Evolutionary conservation across 1,140 invertebrate species (phyloP).

Genomic region (Ruditapes philippinarum): DNA sequence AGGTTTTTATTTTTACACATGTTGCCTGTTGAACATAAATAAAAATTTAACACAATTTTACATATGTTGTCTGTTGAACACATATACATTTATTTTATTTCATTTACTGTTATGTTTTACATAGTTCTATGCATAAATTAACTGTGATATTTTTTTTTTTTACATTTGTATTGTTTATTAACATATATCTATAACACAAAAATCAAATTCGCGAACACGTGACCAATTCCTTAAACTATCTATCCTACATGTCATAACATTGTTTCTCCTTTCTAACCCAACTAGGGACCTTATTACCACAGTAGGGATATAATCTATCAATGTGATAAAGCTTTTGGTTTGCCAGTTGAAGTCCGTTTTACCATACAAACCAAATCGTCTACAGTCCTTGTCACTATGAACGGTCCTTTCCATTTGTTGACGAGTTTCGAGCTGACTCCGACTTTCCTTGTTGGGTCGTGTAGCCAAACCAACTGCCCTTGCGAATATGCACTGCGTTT

Average conservation of each 20-base stretch:
- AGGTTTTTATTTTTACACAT: neutral
- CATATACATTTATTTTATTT: neutral
- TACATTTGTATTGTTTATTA: no score
- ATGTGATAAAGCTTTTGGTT: conserved; percentile 26
- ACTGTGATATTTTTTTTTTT: no score
- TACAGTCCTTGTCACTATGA: neutral
- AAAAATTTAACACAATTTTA: neutral
- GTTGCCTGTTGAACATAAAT: neutral
- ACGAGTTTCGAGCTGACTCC: neutral
- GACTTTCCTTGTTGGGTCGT: conserved; percentile 7
- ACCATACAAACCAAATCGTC: conserved; percentile 33
- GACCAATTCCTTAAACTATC: no score
- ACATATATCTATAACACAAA: no score
- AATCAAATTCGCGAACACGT: no score
- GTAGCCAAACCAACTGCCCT: neutral
- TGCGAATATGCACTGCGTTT: neutral
- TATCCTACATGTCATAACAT: neutral
- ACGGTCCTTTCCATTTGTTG: conserved; percentile 12
- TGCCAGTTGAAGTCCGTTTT: neutral
- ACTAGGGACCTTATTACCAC: neutral
- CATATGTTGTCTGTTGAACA: neutral
- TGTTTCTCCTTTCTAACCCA: neutral
- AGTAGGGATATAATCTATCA: neutral
- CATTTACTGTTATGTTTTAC: no score
- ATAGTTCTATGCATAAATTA: no score